phyloP scores from a whole-genome alignment of 2,113 vertebrate species.

The Mormyrus lacerda region DNA sequence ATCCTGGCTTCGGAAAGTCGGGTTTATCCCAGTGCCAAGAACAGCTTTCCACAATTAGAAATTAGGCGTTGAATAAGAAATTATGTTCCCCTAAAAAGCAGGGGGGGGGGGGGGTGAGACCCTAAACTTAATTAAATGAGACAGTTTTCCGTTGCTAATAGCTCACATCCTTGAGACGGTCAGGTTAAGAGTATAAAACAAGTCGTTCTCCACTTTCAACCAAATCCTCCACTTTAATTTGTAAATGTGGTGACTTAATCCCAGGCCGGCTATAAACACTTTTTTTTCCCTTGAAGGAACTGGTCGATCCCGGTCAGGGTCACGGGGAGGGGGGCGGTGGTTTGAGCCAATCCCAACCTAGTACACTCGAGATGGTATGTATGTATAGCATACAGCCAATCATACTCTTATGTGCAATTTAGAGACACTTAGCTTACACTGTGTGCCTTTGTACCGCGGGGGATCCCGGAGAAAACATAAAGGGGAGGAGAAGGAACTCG shows the following conservation, averaged over 20 bases:
- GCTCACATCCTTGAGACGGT: background rate
- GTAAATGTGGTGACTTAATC: background rate
- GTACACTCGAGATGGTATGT: background rate
- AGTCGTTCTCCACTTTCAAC: background rate
- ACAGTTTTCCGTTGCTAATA: background rate
- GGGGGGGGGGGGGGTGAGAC: background rate
- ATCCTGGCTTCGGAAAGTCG: background rate
- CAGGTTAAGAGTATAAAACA: background rate
- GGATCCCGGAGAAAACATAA: background rate
- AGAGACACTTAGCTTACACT: background rate
- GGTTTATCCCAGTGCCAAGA: background rate
- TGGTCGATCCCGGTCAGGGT: background rate
- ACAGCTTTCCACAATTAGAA: background rate
- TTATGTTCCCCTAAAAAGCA: background rate
- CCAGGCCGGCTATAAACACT: background rate
- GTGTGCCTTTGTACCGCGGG: background rate
- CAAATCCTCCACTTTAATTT: background rate
- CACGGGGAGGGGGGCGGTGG: background rate
- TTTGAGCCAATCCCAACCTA: background rate
- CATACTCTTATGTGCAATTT: background rate
- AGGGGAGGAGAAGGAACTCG: background rate
- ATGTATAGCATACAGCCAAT: background rate
- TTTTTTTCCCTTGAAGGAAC: background rate
- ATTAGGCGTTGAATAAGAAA: background rate
- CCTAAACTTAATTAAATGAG: background rate